These are phyloP conservation scores for Esox lucius DNA, from an alignment of 2,797 vertebrate species.

Conservation along the genomic window DNA sequence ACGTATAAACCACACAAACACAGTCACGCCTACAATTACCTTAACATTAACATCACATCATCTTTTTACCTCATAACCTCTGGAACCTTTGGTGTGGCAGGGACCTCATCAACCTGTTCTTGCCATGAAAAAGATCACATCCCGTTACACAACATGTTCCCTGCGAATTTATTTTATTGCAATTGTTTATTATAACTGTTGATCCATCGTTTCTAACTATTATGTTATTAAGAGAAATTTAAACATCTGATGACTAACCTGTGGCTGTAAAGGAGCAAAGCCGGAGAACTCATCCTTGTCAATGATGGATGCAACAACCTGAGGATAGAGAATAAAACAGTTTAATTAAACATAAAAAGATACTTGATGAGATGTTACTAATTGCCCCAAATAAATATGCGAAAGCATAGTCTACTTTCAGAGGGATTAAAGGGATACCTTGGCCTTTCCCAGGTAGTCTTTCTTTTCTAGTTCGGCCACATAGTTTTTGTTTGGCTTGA, in stretches of 20 bases:
- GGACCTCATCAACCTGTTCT: slow-evolving; percentile 78
- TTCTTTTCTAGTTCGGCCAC: slow-evolving; percentile 96
- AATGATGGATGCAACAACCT: slow-evolving; percentile 93
- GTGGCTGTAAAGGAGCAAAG: slow-evolving; percentile 92
- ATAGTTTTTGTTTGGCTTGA: slow-evolving; percentile 90
- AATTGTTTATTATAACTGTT: background rate
- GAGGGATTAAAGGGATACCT: slow-evolving; percentile 62
- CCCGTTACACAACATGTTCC: background rate
- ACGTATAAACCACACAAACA: background rate
- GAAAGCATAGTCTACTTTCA: background rate
- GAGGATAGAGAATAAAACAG: slow-evolving; percentile 11
- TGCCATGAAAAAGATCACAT: slow-evolving; percentile 1
- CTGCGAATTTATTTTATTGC: background rate
- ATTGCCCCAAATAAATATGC: background rate
- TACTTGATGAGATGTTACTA: background rate
- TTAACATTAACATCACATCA: background rate
- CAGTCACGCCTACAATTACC: background rate
- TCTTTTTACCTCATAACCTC: slow-evolving; percentile 66
- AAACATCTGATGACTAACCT: slow-evolving; percentile 71
- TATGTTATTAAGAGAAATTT: background rate
- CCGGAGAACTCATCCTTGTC: slow-evolving; percentile 91
- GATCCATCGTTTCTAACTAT: background rate
- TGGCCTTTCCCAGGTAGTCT: slow-evolving; percentile 95
- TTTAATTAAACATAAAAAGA: background rate
- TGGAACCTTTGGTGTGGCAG: slow-evolving; percentile 80